phyloP scores from a whole-genome alignment of 37 sponge, comb jelly and placozoan genomes.

The Eunapius fragilis region DNA sequence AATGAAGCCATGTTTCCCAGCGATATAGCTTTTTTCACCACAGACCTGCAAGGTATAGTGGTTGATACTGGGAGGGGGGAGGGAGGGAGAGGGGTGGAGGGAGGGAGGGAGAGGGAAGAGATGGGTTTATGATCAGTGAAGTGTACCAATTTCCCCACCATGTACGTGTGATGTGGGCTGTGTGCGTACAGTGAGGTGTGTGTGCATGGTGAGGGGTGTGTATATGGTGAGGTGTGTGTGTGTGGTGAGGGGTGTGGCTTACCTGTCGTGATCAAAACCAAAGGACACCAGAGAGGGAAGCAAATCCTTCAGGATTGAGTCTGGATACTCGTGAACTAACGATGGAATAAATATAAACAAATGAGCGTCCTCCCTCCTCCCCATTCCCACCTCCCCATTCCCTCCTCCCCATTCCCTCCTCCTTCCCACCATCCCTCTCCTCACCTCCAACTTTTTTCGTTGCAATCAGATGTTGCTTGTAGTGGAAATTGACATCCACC shows the following conservation, averaged over 20 bases:
- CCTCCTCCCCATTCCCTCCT: background rate
- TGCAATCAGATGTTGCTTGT: slow-evolving; percentile 45
- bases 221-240: too few relatives aligned
- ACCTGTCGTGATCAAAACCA: slow-evolving; percentile 29
- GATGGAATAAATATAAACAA: background rate
- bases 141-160: too few relatives aligned
- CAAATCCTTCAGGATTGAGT: slow-evolving; percentile 31
- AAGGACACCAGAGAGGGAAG: slow-evolving; percentile 60
- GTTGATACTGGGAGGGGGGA: slow-evolving; percentile 9
- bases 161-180: too few relatives aligned
- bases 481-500: slow-evolving; percentile 54
- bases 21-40: slow-evolving; percentile 59
- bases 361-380: too few relatives aligned
- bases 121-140: too few relatives aligned
- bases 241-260: too few relatives aligned
- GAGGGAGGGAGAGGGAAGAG: too few relatives aligned
- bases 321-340: slow-evolving; percentile 9
- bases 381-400: background rate
- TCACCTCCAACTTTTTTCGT: slow-evolving; percentile 42
- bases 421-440: background rate
- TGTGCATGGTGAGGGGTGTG: too few relatives aligned
- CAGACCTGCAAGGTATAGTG: slow-evolving; percentile 57
- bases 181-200: too few relatives aligned
- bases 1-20: slow-evolving; percentile 53
- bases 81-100: background rate